Evolutionary conservation across 1,140 invertebrate genomes (phyloP), one percentile per base, ranked within the genome.

Genomic region (Orchesella cincta): DNA sequence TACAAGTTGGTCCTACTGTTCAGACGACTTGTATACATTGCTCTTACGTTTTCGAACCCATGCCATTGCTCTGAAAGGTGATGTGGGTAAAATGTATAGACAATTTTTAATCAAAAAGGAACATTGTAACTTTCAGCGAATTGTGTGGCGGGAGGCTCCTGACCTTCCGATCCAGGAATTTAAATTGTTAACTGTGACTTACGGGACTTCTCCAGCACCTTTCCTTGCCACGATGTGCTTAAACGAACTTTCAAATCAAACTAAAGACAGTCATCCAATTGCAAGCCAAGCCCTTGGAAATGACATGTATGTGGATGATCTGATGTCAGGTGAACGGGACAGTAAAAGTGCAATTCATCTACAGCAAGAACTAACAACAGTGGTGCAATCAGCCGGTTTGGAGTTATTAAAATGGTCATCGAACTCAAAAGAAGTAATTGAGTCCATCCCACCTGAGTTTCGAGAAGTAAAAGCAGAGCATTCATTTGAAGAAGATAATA

Each of bases 51-150:
- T 85, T 83, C 75, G 86, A 74, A 76, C 78, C 67, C 82, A 85
- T 78, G 76, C 73, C 31, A 76, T 84, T 62, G 84, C 83, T 29
- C 79, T 88, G 28, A 78, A 81, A 20, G 84, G 83, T 18, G 86
- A 88, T 79, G 83, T 87, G 3, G 81, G 79, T 23, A 85, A 86
- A 76, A 86, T 86, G 82, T 87, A 85, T 51, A n/a, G 72, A 2
- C 75, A 81, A 76, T 77, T 81, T n/a, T 26, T 35, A 34, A 73
- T 81, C 5, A 23, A 79, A 52, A 16, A 29, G 33, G 67, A 54
- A n/a, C 62, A 80, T 20, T 52, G 52, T 26, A 31, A 75, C 16
- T 78, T 81, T 52, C 76, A 80, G 39, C 64, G 76, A 67, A 77
- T 83, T 33, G 16, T 81, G 5, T 82, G 81, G 77, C 12, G 76